Base-by-base conservation (phyloP, 1,140 invertebrate genomes). In the Leptestheria dahalacensis region DNA sequence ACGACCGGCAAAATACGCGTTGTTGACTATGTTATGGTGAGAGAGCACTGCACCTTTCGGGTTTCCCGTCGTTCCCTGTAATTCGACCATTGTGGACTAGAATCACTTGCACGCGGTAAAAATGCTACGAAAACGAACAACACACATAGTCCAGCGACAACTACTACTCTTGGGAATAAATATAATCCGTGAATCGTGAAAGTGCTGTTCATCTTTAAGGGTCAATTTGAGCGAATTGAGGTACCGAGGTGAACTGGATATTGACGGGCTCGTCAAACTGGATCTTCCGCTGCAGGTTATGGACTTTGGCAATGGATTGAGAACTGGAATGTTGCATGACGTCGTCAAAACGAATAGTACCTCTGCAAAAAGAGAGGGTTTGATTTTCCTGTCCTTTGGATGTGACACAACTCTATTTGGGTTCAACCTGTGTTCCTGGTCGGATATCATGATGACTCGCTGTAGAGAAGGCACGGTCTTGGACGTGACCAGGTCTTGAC, bases 181-280 rank as follows among this genome's bases (percentile, higher is more conserved):
- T n/a, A n/a, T n/a, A n/a, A n/a, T n/a, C n/a, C n/a, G n/a, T n/a
- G n/a, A n/a, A n/a, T n/a, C n/a, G n/a, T n/a, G n/a, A n/a, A n/a
- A n/a, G n/a, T n/a, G n/a, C n/a, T n/a, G n/a, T 6, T 48, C 48
- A 48, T 48, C 23, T 46, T 15, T 21, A 46, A 11, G 15, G 6
- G 9, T 18, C 21, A 48, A 49, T 9, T 47, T 2, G 33, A n/a
- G 46, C 12, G 10, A 47, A 59, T 57, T 48, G 62, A 76, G 80
- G 80, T 62, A 87, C 86, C 1, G 91, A 94, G 1, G 91, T 93
- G 64, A 93, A 92, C 67, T 91, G 88, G 64, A 94, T 83, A 66
- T 87, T 84, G 59, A 78, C 81, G 1, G 81, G 77, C 21, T 81
- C 78, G 66, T 85, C 78, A 11, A 85, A 80, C 53, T 79, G 78